Percentiles rank a stretch among this genome's conserved stretches.
These are phyloP conservation scores for Sylvietta virens DNA, from an alignment of 2,113 vertebrate species.

Conservation along the genomic window DNA sequence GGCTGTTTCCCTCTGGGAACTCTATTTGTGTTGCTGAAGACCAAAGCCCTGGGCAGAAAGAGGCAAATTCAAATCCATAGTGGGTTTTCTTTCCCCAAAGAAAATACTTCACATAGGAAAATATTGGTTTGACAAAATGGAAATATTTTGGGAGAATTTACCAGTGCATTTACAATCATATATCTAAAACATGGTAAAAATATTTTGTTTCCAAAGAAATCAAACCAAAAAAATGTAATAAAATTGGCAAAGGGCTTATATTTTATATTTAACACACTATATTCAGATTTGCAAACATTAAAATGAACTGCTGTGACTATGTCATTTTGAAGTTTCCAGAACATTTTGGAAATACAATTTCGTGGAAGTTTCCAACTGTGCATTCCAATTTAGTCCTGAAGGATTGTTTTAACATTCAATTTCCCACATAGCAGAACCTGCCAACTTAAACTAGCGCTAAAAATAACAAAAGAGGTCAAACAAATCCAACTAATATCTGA, in stretches of 20 bases:
- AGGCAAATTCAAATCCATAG: not conserved
- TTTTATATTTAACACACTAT: not conserved
- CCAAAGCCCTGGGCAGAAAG: not conserved
- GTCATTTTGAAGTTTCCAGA: constrained; percentile 2
- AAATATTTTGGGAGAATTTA: not conserved
- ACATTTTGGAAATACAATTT: constrained; percentile 17
- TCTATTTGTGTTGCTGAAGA: not conserved
- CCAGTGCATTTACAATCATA: not conserved
- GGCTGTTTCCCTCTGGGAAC: not conserved
- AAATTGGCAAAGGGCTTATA: not conserved
- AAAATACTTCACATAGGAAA: constrained; percentile 10
- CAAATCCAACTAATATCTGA: not conserved
- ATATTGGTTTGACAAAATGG: not conserved
- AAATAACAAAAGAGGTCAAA: constrained; percentile 8
- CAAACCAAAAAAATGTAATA: not conserved
- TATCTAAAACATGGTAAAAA: not conserved
- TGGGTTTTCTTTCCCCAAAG: not conserved
- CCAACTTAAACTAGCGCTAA: constrained; percentile 24
- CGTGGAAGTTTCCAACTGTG: constrained; percentile 34
- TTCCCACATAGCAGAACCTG: not conserved
- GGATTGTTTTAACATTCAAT: not conserved
- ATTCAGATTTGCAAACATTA: not conserved
- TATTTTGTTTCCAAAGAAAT: not conserved
- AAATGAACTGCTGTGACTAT: not conserved
- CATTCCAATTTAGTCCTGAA: not conserved